phyloP scores from a whole-genome alignment of 2,797 vertebrate genomes.

The Hippopotamyrus pictus region DNA sequence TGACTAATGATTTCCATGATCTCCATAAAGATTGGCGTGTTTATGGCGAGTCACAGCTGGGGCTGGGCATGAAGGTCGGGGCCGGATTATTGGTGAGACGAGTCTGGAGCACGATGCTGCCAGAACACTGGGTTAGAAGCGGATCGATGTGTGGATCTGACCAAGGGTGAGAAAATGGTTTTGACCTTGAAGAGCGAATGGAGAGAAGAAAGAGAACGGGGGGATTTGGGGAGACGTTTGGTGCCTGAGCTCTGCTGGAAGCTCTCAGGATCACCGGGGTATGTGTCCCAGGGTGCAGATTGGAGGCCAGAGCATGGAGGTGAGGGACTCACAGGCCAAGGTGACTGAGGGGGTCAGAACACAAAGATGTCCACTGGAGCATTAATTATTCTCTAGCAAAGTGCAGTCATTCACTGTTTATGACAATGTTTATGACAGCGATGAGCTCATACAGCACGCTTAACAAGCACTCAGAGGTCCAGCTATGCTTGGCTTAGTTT shows the following conservation, averaged over 20 bases:
- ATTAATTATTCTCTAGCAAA: neutral
- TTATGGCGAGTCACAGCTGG: neutral
- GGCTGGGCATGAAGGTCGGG: neutral
- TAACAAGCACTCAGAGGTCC: neutral
- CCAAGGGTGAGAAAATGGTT: neutral
- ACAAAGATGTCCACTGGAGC: neutral
- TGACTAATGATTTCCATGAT: slow-evolving; percentile 1
- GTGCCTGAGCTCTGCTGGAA: neutral
- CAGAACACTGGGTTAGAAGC: neutral
- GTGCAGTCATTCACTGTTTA: neutral
- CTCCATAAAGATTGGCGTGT: neutral
- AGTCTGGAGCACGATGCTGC: neutral
- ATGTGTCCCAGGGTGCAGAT: neutral
- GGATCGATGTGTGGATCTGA: neutral
- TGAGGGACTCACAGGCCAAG: neutral
- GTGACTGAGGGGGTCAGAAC: neutral
- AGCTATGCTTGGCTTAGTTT: neutral
- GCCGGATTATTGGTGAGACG: neutral
- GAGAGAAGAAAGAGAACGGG: neutral
- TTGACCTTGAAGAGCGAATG: neutral
- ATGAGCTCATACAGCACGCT: neutral
- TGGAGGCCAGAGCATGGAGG: neutral
- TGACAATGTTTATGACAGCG: neutral
- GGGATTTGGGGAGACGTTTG: neutral
- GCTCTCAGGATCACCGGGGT: neutral